Evolutionary conservation across 2,113 vertebrate genomes (phyloP).

Genomic region (Hemichromis elongatus): DNA sequence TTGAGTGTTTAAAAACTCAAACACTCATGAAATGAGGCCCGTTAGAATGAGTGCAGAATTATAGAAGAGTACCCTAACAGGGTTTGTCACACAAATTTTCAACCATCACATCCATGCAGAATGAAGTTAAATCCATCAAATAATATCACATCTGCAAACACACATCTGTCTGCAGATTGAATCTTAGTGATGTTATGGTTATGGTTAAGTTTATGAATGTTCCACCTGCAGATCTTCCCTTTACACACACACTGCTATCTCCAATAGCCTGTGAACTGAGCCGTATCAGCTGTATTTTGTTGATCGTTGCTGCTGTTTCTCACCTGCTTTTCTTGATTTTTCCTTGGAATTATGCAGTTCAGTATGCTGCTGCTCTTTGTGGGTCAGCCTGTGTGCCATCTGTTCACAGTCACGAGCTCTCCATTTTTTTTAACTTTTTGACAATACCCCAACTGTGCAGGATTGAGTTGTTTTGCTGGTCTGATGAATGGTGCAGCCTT

Average conservation of each 20-base stretch:
- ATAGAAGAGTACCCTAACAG: neutral
- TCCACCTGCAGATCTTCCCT: neutral
- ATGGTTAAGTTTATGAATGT: neutral
- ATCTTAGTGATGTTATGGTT: accelerated
- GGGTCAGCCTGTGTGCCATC: neutral
- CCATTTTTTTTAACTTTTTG: neutral
- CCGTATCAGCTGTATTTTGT: neutral
- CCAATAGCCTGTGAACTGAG: neutral
- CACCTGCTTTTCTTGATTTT: neutral
- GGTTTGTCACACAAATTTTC: neutral
- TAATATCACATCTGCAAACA: neutral
- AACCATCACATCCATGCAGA: neutral
- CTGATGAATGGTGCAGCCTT: neutral
- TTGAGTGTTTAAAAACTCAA: too few relatives aligned
- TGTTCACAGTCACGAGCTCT: neutral
- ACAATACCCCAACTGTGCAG: neutral
- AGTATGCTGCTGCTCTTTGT: neutral
- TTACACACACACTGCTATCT: neutral
- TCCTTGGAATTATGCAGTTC: neutral
- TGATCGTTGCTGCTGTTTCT: neutral
- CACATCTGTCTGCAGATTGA: neutral
- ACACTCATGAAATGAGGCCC: neutral
- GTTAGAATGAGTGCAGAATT: neutral
- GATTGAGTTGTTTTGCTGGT: neutral
- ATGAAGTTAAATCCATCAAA: neutral